A percentile compares a stretch with the other conserved stretches of the same genome.
Evolutionary conservation across 30 jellyfish, hydroid and myxozoan species (phyloP).

Genomic region (Morbakka virulenta): DNA sequence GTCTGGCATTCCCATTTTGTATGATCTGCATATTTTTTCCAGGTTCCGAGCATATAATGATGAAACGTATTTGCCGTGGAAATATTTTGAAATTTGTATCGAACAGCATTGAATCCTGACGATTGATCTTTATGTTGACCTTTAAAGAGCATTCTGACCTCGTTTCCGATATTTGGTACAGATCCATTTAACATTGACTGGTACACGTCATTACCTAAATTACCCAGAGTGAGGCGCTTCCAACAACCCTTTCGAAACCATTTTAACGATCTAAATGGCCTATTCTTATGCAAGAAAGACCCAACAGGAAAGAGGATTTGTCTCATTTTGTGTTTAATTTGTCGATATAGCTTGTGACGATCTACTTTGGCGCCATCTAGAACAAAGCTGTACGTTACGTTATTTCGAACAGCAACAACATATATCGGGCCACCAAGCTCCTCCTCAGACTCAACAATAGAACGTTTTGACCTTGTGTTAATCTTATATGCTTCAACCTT

Average conservation of each 20-base stretch:
- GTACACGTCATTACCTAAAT: background rate
- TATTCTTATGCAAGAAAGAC: background rate
- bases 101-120: background rate
- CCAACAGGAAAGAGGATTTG: background rate
- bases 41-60: background rate
- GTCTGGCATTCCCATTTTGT: background rate
- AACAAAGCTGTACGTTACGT: background rate
- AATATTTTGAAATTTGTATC: background rate
- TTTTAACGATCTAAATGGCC: no score
- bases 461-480: background rate
- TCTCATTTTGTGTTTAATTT: background rate
- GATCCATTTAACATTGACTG: background rate
- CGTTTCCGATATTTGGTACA: background rate
- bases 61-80: background rate
- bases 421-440: background rate
- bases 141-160: background rate
- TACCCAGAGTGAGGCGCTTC: background rate
- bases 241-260: background rate
- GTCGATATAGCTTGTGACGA: background rate
- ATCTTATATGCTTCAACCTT: background rate
- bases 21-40: background rate
- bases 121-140: background rate
- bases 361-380: background rate
- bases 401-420: background rate
- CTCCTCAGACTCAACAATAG: background rate